Percentiles rank a stretch among this genome's conserved stretches.
Conservation (phyloP, 2,797 vertebrate genomes). For the Ispidina picta region DNA sequence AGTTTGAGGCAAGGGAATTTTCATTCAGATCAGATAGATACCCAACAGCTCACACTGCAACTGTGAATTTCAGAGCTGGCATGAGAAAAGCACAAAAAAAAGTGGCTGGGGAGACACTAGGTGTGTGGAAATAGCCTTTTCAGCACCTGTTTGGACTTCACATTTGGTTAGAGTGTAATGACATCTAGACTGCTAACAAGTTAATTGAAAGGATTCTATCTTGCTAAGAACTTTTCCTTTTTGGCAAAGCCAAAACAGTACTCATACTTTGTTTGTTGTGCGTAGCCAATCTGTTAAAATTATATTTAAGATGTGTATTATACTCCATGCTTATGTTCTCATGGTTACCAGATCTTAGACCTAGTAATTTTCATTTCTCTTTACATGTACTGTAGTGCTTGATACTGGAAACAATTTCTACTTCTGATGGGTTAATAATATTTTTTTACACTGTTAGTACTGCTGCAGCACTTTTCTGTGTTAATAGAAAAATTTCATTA, state of each 20-base stretch:
- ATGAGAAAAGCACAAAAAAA: background rate
- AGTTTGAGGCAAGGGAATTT: background rate
- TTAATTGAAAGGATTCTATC: background rate
- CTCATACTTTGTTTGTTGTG: background rate
- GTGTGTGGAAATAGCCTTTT: background rate
- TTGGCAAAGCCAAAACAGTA: background rate
- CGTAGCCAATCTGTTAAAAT: background rate
- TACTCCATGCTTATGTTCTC: background rate
- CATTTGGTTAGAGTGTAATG: background rate
- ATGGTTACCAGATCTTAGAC: background rate
- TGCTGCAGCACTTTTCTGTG: background rate
- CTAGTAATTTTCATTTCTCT: background rate
- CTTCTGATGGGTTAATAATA: background rate
- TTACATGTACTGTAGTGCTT: rapidly evolving
- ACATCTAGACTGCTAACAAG: background rate
- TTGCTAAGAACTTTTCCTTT: background rate
- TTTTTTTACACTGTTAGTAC: background rate
- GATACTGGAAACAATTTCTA: background rate
- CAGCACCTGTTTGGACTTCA: background rate
- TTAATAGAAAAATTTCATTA: background rate
- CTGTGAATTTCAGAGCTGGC: background rate
- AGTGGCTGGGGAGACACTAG: background rate
- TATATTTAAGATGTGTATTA: background rate
- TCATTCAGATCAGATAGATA: background rate
- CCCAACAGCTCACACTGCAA: background rate